phyloP scores from a whole-genome alignment of 2,888 invertebrate species.

The Sesia apiformis region DNA sequence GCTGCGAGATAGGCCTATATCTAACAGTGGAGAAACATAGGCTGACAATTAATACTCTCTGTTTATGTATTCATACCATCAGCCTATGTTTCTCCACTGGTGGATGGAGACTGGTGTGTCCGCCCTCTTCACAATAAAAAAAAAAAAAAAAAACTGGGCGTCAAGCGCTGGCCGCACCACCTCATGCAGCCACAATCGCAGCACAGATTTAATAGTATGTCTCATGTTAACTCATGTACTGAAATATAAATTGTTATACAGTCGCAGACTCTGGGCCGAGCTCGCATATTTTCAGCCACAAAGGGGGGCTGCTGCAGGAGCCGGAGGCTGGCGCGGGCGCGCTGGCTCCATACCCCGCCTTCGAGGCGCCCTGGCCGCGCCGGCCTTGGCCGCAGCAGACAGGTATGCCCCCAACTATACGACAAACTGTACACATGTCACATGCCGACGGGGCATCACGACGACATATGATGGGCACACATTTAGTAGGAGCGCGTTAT shows the following conservation, averaged over 20 bases:
- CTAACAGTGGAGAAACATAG: too few relatives aligned
- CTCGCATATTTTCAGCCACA: slow-evolving; percentile 83
- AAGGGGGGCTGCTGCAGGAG: slow-evolving; percentile 77
- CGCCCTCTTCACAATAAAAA: too few relatives aligned
- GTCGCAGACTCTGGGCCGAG: slow-evolving; percentile 54
- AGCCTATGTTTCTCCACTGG: too few relatives aligned
- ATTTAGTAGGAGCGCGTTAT: too few relatives aligned
- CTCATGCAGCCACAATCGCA: slow-evolving; percentile 55
- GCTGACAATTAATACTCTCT: too few relatives aligned
- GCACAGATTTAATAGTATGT: slow-evolving; percentile 32
- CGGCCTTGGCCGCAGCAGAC: slow-evolving; percentile 13
- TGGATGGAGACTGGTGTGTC: too few relatives aligned
- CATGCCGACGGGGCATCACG: too few relatives aligned
- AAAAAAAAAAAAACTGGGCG: too few relatives aligned
- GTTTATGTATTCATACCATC: too few relatives aligned
- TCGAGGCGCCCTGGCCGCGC: slow-evolving; percentile 10
- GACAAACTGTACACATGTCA: too few relatives aligned
- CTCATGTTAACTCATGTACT: neutral
- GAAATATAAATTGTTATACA: neutral
- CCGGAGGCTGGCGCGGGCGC: slow-evolving; percentile 21
- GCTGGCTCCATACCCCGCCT: slow-evolving; percentile 37
- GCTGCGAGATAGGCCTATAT: too few relatives aligned
- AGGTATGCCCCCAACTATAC: slow-evolving; percentile 5
- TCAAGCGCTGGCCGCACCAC: slow-evolving; percentile 55
- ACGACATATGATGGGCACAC: too few relatives aligned